A percentile compares a stretch with the other conserved stretches of the same genome.
phyloP scores from a whole-genome alignment of 2,113 vertebrate genomes.

The Cervus canadensis region DNA sequence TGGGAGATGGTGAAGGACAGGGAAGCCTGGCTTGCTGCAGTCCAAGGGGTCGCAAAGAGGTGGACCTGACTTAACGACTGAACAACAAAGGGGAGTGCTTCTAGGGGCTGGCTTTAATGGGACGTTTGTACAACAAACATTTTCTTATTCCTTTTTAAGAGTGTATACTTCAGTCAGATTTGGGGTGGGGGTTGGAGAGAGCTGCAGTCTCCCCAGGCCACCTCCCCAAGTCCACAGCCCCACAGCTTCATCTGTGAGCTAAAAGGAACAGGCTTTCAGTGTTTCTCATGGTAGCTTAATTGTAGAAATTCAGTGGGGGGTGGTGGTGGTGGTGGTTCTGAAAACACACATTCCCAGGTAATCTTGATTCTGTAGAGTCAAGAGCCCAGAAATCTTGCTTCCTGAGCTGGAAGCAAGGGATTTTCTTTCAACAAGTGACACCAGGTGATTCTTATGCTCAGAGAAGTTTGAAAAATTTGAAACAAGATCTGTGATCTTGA shows the following conservation, averaged over 20 bases:
- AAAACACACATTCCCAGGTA: not conserved
- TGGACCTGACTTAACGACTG: not conserved
- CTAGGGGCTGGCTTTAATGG: not conserved
- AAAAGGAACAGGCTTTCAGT: not conserved
- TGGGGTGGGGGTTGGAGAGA: not conserved
- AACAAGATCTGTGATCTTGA: not conserved
- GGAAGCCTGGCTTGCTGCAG: not conserved
- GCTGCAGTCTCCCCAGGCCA: not conserved
- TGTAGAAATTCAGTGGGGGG: not conserved
- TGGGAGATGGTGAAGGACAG: not conserved
- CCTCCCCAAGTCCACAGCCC: not conserved
- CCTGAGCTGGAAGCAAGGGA: not conserved
- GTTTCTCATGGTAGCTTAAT: not conserved
- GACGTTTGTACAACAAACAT: accelerated
- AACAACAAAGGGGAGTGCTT: not conserved
- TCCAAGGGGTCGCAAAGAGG: not conserved
- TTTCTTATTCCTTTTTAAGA: not conserved
- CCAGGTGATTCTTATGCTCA: not conserved
- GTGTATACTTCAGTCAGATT: not conserved
- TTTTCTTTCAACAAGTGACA: not conserved
- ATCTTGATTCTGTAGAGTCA: not conserved
- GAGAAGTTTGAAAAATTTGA: not conserved
- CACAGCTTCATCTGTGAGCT: no score
- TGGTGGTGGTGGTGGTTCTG: not conserved
- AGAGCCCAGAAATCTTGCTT: not conserved